Evolutionary conservation across 2,113 vertebrate species (phyloP), one percentile per base, ranked within the genome.

Genomic region (Fregetta grallaria): DNA sequence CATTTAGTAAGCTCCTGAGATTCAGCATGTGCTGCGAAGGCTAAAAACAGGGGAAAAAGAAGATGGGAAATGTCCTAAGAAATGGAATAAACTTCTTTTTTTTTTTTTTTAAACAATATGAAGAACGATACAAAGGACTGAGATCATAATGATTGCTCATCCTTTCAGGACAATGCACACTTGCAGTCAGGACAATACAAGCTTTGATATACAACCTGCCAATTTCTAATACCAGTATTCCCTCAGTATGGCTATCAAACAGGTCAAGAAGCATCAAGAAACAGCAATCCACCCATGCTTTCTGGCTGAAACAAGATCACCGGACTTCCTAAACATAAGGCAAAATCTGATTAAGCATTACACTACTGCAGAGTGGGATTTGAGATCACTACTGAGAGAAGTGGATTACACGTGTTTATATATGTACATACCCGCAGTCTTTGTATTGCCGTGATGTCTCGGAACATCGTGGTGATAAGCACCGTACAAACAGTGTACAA

Each of bases 381-480:
- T 30, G 25, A 65, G 36, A 59, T 53, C 30, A 13, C 47, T 47
- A 7, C 38, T 40, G 45, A 58, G 44, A 21, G 45, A 50, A 47
- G 44, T 22, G 34, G 49, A 34, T 75, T 49, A 6, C 1, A 3
- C 0, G 0, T 8, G 45, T 66, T 70, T 44, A 3, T 15, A 2
- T 3, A 17, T 2, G 27, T 4, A 38, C 20, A 63, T 2, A 47
- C 26, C 73, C 18, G 44, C 61, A 72, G 34, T 27, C 40, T 40
- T 22, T 13, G 13, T 16, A 29, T 5, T 34, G 52, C 50, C 3
- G 5, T 13, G 79, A 15, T 4, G 3, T 25, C 53, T 62, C 26
- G 30, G 30, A 30, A 15, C 5, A 4, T 1, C 1, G 2, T 9
- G 30, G 40, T 26, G 79, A 72, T 7, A 16, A 73, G 16, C 55